These are phyloP conservation scores for Corythornis madagascariensis DNA, from an alignment of 2,113 vertebrate species.

Conservation along the genomic window DNA sequence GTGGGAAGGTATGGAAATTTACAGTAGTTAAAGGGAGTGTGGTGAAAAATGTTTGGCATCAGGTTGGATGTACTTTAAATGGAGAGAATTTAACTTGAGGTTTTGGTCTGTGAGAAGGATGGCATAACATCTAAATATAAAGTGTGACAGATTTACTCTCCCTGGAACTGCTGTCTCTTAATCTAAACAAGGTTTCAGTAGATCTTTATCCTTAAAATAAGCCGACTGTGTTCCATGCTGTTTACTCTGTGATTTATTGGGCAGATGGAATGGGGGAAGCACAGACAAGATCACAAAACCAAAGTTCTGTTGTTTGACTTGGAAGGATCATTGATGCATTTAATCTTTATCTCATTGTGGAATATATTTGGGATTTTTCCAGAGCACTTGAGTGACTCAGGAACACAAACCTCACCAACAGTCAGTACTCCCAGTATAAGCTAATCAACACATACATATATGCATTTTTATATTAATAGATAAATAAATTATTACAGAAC, in stretches of 20 bases:
- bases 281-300: conserved; percentile 25
- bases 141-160: conserved; percentile 32
- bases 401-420: background rate
- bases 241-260: conserved; percentile 51
- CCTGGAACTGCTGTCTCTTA: conserved; percentile 20
- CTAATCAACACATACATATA: background rate
- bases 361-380: conserved; percentile 21
- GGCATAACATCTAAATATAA: conserved; percentile 36
- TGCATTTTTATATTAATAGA: background rate
- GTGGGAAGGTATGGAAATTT: conserved; percentile 9
- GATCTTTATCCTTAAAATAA: conserved; percentile 51
- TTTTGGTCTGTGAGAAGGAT: conserved; percentile 9
- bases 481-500: background rate
- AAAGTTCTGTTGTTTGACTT: conserved; percentile 41
- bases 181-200: conserved; percentile 41
- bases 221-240: background rate
- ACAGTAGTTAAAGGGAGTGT: background rate
- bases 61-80: background rate
- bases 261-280: conserved; percentile 60
- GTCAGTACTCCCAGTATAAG: background rate
- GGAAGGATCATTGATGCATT: conserved; percentile 42
- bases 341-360: background rate
- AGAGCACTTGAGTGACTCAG: background rate
- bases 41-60: conserved; percentile 3
- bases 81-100: background rate